Conservation (phyloP, 2,888 invertebrate genomes). For the Brachyptera risi region DNA sequence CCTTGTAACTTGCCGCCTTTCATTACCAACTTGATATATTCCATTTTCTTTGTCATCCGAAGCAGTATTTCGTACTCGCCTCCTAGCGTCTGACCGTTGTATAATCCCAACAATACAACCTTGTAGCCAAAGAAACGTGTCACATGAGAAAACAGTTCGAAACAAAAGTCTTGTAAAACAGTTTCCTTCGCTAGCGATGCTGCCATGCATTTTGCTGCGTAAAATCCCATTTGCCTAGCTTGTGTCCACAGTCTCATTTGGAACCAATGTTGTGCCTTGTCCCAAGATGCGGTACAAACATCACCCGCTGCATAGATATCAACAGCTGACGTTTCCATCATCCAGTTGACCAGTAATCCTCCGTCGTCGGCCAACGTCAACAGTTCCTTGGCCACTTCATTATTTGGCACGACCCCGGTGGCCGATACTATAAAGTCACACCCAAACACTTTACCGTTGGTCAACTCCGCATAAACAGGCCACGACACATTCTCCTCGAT, state of each 20-base stretch:
- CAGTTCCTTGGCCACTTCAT: conserved; percentile 34
- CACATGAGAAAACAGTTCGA: conserved; percentile 96
- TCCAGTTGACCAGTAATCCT: conserved; percentile 81
- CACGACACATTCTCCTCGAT: conserved; percentile 46
- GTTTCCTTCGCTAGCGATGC: conserved; percentile 56
- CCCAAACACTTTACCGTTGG: conserved; percentile 63
- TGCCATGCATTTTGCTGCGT: conserved; percentile 88
- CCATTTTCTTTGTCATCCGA: conserved; percentile 72
- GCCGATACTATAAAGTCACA: conserved; percentile 95
- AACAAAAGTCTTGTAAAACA: conserved; percentile 87
- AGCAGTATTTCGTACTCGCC: conserved; percentile 80
- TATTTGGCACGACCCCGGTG: conserved; percentile 81
- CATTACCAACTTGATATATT: conserved; percentile 86
- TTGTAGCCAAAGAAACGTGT: conserved; percentile 93
- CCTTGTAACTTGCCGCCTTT: conserved; percentile 83
- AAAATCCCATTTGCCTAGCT: conserved; percentile 94
- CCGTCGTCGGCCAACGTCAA: conserved; percentile 62
- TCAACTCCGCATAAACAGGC: conserved; percentile 69
- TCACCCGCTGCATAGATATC: conserved; percentile 95
- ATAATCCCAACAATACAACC: conserved; percentile 86
- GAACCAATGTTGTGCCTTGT: conserved; percentile 75
- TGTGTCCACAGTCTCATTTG: conserved; percentile 98
- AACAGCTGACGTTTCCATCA: conserved; percentile 72
- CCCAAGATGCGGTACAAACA: conserved; percentile 82
- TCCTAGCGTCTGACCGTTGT: conserved; percentile 83